Percentiles rank a stretch among this genome's conserved stretches.
Conservation (phyloP, 1,140 invertebrate species). For the Liolophura sinensis region DNA sequence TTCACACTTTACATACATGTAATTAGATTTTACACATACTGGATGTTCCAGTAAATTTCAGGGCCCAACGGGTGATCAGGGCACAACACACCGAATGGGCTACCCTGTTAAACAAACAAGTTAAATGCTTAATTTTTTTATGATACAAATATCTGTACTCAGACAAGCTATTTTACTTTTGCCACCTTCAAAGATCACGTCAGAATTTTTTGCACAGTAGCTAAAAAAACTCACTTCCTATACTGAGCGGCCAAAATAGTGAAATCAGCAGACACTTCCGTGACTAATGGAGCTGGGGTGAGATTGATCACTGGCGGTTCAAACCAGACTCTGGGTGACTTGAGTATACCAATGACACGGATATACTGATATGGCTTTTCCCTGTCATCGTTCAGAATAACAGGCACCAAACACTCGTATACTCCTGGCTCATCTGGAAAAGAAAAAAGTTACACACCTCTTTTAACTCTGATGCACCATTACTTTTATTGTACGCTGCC, state of each 20-base stretch:
- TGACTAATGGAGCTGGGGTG: slow-evolving; percentile 53
- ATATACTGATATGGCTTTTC: slow-evolving; percentile 53
- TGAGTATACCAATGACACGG: slow-evolving; percentile 44
- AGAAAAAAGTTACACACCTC: slow-evolving; percentile 6
- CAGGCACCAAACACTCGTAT: slow-evolving; percentile 45
- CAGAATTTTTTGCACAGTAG: too few species aligned
- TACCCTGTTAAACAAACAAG: too few species aligned
- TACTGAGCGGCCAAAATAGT: slow-evolving; percentile 48
- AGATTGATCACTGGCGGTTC: slow-evolving; percentile 51
- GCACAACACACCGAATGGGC: too few species aligned
- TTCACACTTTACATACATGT: too few species aligned
- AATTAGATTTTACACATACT: too few species aligned
- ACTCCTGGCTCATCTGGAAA: slow-evolving; percentile 41
- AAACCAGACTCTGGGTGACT: slow-evolving; percentile 52
- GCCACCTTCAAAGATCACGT: too few species aligned
- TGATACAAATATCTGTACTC: not conserved
- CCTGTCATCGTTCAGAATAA: slow-evolving; percentile 48
- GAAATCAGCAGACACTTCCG: slow-evolving; percentile 46
- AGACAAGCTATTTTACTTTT: too few species aligned
- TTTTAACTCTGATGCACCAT: not conserved
- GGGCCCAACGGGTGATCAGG: too few species aligned
- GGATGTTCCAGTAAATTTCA: too few species aligned
- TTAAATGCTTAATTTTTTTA: too few species aligned
- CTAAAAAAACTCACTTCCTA: slow-evolving; percentile 40
- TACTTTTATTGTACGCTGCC: not conserved